Evolutionary conservation across 1,140 invertebrate genomes (phyloP), one percentile per base, ranked within the genome.

Genomic region (Caenorhabditis inopinata): DNA sequence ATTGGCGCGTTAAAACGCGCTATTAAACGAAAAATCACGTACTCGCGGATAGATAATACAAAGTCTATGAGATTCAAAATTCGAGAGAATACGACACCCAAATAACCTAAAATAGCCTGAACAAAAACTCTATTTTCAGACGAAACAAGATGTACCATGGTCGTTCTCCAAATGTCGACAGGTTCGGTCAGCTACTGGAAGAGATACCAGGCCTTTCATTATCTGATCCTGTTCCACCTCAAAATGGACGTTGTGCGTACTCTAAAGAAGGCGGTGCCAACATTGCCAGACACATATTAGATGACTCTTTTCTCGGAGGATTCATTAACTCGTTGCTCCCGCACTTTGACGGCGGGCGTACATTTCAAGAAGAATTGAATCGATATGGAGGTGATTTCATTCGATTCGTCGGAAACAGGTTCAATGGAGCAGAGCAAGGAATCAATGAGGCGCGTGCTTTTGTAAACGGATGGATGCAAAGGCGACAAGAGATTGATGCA

Each of bases 281-380:
- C 12, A 29, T 45, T 16, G 76, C 32, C n/a, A 21, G n/a, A 16
- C 21, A 18, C 9, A 14, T 16, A 12, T 4, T 25, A 11, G 48
- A 77, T 27, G 23, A 77, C 12, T 11, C 32, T 16, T n/a, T 75
- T 25, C 9, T 81, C 5, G 74, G 46, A 5, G 47, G 51, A 32
- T 68, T 81, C 12, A n/a, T 81, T 1, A 58, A 78, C 18, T 81
- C 80, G 3, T 7, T 81, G 25, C 42, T 78, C 6, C 80, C 80
- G 2, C 18, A 77, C 18, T 81, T 78, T 21, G 58, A 81, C 23
- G 51, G 74, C 23, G 80, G 62, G 38, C 21, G 46, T 2, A 46
- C 75, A 2, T 53, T 76, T 7, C n/a, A 68, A 18, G 32, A 38
- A 18, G 16, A 68, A 42, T 38, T 68, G 12, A 0, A 5, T 21